These are phyloP conservation scores for Corythornis leucogaster DNA, from an alignment of 2,797 vertebrate species.

Conservation along the genomic window DNA sequence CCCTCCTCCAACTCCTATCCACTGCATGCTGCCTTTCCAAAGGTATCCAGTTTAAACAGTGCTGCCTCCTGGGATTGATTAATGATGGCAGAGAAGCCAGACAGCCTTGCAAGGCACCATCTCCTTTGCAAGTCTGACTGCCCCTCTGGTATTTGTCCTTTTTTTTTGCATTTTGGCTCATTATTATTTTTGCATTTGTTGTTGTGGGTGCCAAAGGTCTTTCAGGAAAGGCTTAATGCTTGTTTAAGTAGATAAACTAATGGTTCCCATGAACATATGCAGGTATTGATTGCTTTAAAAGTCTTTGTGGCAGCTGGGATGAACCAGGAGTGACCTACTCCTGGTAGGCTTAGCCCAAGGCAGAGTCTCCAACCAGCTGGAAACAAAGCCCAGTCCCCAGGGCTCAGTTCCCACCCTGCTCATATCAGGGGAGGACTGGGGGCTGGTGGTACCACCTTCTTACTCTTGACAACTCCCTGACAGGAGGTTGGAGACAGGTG, in stretches of 20 bases:
- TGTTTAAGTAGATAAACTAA: not conserved
- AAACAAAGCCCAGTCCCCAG: not conserved
- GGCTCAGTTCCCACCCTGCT: not conserved
- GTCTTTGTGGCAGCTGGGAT: not conserved
- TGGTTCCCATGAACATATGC: not conserved
- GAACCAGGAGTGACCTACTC: not conserved
- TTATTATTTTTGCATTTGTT: not conserved
- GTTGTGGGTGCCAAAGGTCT: not conserved
- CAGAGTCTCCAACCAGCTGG: not conserved
- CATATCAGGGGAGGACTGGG: too few relatives aligned
- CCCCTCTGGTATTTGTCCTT: not conserved
- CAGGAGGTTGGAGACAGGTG: too few relatives aligned
- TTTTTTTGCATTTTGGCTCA: not conserved
- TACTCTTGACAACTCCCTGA: too few relatives aligned
- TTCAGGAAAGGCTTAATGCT: not conserved
- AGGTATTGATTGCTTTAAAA: fast-evolving
- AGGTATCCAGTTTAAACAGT: not conserved
- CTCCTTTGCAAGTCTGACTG: not conserved
- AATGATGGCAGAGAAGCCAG: not conserved
- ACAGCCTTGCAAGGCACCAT: not conserved
- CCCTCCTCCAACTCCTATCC: not conserved
- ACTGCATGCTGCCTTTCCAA: not conserved
- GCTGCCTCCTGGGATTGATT: not conserved
- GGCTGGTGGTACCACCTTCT: too few relatives aligned
- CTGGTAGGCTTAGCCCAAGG: not conserved